These are phyloP conservation scores for Planococcus citri DNA, from an alignment of 1,140 invertebrate species.

Conservation along the genomic window DNA sequence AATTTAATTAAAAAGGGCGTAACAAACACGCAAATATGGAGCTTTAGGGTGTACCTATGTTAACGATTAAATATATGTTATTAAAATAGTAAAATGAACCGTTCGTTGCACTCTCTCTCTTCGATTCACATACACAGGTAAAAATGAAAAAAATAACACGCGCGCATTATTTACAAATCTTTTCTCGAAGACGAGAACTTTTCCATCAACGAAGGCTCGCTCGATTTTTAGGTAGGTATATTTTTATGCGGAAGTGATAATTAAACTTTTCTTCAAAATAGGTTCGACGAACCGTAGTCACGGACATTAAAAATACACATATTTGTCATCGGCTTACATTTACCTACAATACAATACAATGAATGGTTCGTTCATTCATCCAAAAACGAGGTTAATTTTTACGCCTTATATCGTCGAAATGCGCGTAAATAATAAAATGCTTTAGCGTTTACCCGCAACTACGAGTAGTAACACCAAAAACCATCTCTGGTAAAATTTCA, in stretches of 20 bases:
- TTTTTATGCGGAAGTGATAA: not conserved
- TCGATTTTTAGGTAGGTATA: not conserved
- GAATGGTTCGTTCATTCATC: no score
- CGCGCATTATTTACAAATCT: not conserved
- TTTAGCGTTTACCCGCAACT: not conserved
- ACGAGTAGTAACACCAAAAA: no score
- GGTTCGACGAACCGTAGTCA: not conserved
- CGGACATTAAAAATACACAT: not conserved
- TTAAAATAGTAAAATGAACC: no score
- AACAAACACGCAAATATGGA: not conserved
- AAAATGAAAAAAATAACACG: not conserved
- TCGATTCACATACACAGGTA: no score
- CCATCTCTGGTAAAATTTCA: not conserved
- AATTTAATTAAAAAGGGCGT: constrained; percentile 2
- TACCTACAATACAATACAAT: no score
- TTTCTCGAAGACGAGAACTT: not conserved
- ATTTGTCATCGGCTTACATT: not conserved
- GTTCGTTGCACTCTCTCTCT: no score
- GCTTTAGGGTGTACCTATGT: not conserved
- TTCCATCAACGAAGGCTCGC: not conserved
- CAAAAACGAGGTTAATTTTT: not conserved
- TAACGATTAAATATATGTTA: no score
- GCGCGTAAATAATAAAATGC: not conserved
- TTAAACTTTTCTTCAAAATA: not conserved
- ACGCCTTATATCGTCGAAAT: not conserved